Evolutionary conservation across 2,888 invertebrate genomes (phyloP), one percentile per base, ranked within the genome.

Genomic region (Sympetrum striolatum): DNA sequence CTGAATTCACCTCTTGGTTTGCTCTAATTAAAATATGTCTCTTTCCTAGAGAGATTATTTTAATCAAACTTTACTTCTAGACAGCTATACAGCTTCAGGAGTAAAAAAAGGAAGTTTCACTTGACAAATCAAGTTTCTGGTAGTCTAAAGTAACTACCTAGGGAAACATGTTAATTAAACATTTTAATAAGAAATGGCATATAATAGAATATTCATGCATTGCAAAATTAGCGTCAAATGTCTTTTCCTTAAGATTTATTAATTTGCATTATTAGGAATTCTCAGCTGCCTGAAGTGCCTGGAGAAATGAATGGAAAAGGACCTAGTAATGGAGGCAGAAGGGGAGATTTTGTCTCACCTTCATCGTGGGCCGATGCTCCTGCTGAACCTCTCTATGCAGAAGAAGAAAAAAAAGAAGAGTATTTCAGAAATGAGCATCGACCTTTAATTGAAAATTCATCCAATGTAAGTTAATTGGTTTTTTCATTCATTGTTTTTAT

Each of bases 351-450:
- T 81, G 90, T 60, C 22, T 60, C 90, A 18, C 22, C 94, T 93
- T 93, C 94, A 73, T 94, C 95, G 0, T 95, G 95, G 95, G 95
- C 95, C 58, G 95, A 95, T 91, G 94, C 93, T 39, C 92, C 94
- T 58, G 94, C 94, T 92, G 95, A 95, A 90, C 90, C 91, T 12
- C 92, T 92, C 80, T 92, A 92, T 81, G 92, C 90, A 31, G 81
- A 90, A 91, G 86, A 91, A 91, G 60, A 90, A 86, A 86, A 86
- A 15, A 86, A 86, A 37, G 86, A 86, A 86, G 86, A 86, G 37
- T 86, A 86, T 37, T 86, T 86, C 37, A 58, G 86, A 4, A 86
- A 64, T 86, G 86, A 86, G 35, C 86, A 86, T 64, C 86, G 60
- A 37, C n/a, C 86, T 10, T 37, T 86, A n/a, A 86, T 90, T 73